Percentiles rank a stretch among this genome's conserved stretches.
Conservation (phyloP, 2,888 invertebrate species). For the Lacanobia wlatinum region DNA sequence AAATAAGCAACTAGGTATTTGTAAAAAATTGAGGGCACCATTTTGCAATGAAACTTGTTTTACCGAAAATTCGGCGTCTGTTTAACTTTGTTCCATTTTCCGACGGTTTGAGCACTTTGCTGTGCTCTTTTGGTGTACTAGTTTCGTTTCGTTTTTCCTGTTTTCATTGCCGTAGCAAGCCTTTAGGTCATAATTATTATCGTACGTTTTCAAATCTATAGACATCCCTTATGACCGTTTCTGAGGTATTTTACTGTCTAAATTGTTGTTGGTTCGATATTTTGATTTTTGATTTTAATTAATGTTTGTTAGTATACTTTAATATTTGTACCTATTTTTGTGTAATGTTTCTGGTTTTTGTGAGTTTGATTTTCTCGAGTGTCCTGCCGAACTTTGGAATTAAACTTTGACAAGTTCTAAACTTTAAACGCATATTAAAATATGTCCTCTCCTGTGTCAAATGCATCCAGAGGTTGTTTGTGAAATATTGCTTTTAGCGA, state of each 20-base stretch:
- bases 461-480: too few relatives aligned
- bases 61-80: constrained; percentile 18
- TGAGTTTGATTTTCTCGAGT: too few relatives aligned
- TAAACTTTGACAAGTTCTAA: too few relatives aligned
- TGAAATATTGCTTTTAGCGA: too few relatives aligned
- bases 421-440: too few relatives aligned
- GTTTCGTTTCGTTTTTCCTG: constrained; percentile 28
- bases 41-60: constrained; percentile 21
- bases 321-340: too few relatives aligned
- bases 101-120: constrained; percentile 34
- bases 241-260: neutral
- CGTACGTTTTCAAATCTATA: neutral
- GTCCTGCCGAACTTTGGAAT: too few relatives aligned
- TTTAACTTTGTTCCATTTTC: constrained; percentile 47
- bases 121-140: constrained; percentile 38
- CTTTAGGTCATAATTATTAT: constrained; percentile 19
- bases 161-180: constrained; percentile 8
- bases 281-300: too few relatives aligned
- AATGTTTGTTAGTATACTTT: too few relatives aligned
- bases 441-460: too few relatives aligned
- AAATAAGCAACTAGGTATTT: constrained; percentile 5
- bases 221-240: neutral
- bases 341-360: too few relatives aligned
- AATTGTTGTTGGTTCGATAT: neutral
- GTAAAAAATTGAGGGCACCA: neutral